phyloP scores from a whole-genome alignment of 2,888 invertebrate species.

The Drosophila prolongata region DNA sequence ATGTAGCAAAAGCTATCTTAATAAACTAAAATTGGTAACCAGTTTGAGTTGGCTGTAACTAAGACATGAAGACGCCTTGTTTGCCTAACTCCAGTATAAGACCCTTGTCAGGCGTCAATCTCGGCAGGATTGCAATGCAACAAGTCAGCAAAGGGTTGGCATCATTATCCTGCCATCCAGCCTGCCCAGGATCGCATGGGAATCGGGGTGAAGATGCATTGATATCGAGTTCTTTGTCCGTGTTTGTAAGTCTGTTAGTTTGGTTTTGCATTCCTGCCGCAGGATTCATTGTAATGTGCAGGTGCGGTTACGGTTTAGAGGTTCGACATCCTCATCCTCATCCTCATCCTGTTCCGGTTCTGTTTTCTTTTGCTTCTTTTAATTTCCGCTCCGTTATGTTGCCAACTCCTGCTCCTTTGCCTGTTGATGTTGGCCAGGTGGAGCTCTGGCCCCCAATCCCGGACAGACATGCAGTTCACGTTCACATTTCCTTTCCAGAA shows the following conservation, averaged over 20 bases:
- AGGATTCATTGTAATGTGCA: constrained; percentile 78
- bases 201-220: constrained; percentile 40
- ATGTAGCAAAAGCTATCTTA: background rate
- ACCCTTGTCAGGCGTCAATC: constrained; percentile 21
- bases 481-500: constrained; percentile 69
- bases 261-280: constrained; percentile 71
- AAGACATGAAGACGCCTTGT: constrained; percentile 2
- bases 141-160: constrained; percentile 36
- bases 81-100: background rate
- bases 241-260: constrained; percentile 64
- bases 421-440: constrained; percentile 57
- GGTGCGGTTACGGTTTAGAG: constrained; percentile 70
- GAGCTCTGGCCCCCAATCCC: constrained; percentile 56
- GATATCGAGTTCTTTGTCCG: constrained; percentile 60
- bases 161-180: constrained; percentile 63
- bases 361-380: constrained; percentile 79
- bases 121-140: constrained; percentile 14
- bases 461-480: constrained; percentile 50
- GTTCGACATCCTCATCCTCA: constrained; percentile 34
- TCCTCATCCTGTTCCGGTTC: constrained; percentile 44
- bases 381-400: constrained; percentile 70
- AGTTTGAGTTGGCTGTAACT: constrained; percentile 7
- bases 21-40: constrained; percentile 2
- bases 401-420: constrained; percentile 44
- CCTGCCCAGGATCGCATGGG: constrained; percentile 8